Evolutionary conservation across 2,113 vertebrate genomes (phyloP).

Genomic region (Pluvianellus socialis): DNA sequence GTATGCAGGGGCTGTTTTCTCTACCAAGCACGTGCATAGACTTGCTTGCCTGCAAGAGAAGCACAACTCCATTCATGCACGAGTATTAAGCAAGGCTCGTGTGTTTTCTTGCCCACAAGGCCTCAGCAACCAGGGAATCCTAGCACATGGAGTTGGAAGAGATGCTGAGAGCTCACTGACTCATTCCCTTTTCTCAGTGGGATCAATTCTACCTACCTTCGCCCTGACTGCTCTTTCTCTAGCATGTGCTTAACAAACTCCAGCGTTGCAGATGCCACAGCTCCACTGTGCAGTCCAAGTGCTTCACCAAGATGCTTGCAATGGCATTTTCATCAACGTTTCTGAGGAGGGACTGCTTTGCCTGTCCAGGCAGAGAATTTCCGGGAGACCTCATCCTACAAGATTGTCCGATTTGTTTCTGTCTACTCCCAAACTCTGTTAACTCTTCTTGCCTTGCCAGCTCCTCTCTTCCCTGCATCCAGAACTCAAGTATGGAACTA

Average conservation of each 20-base stretch:
- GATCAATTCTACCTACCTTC: not conserved
- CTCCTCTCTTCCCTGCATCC: not conserved
- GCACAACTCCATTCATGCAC: not conserved
- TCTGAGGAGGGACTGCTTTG: not conserved
- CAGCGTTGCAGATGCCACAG: not conserved
- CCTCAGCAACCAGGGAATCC: not conserved
- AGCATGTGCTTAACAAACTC: not conserved
- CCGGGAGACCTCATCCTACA: not conserved
- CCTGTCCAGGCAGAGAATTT: not conserved
- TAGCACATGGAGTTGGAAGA: not conserved
- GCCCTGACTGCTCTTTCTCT: not conserved
- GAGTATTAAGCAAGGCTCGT: not conserved
- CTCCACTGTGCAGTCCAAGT: not conserved
- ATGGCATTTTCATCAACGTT: not conserved
- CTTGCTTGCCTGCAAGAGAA: slow-evolving; percentile 11
- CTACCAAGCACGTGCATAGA: not conserved
- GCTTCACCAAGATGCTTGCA: slow-evolving; percentile 7
- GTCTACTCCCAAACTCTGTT: not conserved
- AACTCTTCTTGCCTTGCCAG: not conserved
- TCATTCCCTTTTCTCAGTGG: not conserved
- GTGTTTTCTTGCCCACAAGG: not conserved
- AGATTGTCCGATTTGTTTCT: not conserved
- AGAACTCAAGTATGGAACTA: not conserved
- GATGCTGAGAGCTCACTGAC: not conserved
- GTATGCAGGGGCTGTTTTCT: not conserved